Evolutionary conservation across 2,113 vertebrate genomes (phyloP).

Genomic region (Rhinolophus sinicus): DNA sequence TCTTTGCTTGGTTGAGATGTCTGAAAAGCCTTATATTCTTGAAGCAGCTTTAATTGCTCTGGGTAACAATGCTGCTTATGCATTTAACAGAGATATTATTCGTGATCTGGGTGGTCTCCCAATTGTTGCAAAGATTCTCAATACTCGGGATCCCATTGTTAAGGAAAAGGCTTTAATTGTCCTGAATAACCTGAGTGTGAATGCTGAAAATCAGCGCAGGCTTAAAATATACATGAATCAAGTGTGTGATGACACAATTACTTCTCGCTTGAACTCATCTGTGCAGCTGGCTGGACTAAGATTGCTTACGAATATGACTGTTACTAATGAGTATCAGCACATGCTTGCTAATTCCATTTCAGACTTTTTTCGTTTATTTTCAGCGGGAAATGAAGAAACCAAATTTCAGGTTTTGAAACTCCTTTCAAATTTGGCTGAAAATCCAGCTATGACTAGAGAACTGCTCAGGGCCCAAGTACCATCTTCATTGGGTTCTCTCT

Average conservation of each 20-base stretch:
- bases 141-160: constrained; percentile 87
- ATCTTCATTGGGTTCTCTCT: constrained; percentile 90
- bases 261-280: constrained; percentile 93
- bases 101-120: constrained; percentile 92
- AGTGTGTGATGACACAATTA: constrained; percentile 90
- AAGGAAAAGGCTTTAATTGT: constrained; percentile 94
- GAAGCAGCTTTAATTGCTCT: constrained; percentile 81
- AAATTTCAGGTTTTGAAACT: constrained; percentile 95
- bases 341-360: constrained; percentile 90
- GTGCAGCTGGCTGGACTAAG: constrained; percentile 94
- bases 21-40: constrained; percentile 81
- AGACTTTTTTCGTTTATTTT: constrained; percentile 90
- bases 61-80: constrained; percentile 79
- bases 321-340: constrained; percentile 93
- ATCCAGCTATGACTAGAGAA: constrained; percentile 91
- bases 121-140: constrained; percentile 91
- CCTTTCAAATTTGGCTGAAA: constrained; percentile 95
- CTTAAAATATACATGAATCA: constrained; percentile 92
- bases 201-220: constrained; percentile 93
- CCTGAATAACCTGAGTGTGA: constrained; percentile 97
- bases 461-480: constrained; percentile 94
- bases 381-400: constrained; percentile 90
- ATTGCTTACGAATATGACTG: constrained; percentile 95
- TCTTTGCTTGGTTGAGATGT: constrained; percentile 81
- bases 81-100: constrained; percentile 91